Conservation (phyloP, 2,888 invertebrate genomes). For the Lasioglossum pauxillum region DNA sequence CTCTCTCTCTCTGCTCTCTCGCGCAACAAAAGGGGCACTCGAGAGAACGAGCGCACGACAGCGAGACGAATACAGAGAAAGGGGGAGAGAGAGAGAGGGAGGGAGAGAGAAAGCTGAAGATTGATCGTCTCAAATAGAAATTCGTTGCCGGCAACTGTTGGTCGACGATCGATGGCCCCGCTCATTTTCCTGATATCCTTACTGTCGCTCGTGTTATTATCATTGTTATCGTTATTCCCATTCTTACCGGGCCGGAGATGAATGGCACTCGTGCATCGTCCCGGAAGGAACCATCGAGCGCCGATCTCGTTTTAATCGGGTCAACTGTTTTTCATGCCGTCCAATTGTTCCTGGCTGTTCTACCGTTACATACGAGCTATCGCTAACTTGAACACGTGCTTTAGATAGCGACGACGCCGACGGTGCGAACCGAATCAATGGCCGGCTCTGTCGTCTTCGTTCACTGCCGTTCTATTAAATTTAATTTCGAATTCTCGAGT, state of each 20-base stretch:
- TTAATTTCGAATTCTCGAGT: neutral
- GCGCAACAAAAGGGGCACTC: conserved; percentile 50
- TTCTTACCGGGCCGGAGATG: conserved; percentile 54
- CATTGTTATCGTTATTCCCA: conserved; percentile 64
- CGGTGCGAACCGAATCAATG: neutral
- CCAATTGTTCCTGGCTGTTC: conserved; percentile 18
- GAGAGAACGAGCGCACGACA: conserved; percentile 18
- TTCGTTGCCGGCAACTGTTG: conserved; percentile 36
- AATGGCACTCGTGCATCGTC: conserved; percentile 60
- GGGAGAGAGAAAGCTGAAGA: conserved; percentile 8
- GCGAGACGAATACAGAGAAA: conserved; percentile 18
- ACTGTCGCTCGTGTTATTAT: conserved; percentile 53
- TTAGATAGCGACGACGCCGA: neutral
- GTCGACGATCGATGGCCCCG: conserved; percentile 45
- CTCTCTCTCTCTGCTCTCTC: neutral
- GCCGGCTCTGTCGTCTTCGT: conserved; percentile 7
- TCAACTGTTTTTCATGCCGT: conserved; percentile 36
- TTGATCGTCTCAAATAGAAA: conserved; percentile 48
- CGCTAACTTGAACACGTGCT: neutral
- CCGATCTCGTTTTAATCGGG: conserved; percentile 60
- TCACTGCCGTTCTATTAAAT: neutral
- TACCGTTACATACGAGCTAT: neutral
- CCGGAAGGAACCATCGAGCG: conserved; percentile 22
- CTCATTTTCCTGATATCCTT: conserved; percentile 53
- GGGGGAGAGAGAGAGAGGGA: neutral